A percentile compares a stretch with the other conserved stretches of the same genome.
Conservation (phyloP, 1,140 invertebrate species). For the Dinothrombium tinctorium region DNA sequence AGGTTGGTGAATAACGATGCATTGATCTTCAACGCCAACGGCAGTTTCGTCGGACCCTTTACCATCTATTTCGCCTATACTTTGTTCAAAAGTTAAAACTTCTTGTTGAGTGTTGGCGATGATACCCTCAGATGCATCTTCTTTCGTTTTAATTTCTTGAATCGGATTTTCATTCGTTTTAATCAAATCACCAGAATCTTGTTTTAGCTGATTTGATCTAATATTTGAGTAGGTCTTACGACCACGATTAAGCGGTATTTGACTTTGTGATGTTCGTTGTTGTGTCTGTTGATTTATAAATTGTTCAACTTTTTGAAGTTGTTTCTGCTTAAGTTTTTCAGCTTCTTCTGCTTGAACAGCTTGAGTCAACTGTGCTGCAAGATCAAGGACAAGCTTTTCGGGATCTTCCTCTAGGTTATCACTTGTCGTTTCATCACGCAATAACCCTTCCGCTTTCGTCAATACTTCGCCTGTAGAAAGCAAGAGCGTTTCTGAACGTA, state of each 20-base stretch:
- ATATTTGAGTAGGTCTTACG: too few species aligned
- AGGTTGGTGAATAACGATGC: constrained; percentile 10
- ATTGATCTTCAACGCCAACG: constrained; percentile 4
- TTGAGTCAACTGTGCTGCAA: background rate
- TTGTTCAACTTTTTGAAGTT: background rate
- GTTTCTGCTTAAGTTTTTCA: background rate
- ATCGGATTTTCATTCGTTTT: too few species aligned
- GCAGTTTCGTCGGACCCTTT: background rate
- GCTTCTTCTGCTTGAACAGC: background rate
- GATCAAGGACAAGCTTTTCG: background rate
- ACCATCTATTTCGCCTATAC: background rate
- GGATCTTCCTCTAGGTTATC: background rate
- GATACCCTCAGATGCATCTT: too few species aligned
- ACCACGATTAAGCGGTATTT: too few species aligned
- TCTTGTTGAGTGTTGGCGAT: background rate
- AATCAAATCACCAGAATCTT: too few species aligned
- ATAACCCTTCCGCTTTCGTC: background rate
- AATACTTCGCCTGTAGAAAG: background rate
- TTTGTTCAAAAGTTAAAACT: background rate
- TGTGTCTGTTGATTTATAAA: background rate
- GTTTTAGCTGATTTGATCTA: too few species aligned
- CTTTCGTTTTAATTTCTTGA: too few species aligned
- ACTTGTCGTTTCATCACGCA: background rate
- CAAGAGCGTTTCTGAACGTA: background rate
- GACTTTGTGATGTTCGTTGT: too few species aligned